phyloP scores from a whole-genome alignment of 1,140 invertebrate genomes.

The Macrobrachium rosenbergii region DNA sequence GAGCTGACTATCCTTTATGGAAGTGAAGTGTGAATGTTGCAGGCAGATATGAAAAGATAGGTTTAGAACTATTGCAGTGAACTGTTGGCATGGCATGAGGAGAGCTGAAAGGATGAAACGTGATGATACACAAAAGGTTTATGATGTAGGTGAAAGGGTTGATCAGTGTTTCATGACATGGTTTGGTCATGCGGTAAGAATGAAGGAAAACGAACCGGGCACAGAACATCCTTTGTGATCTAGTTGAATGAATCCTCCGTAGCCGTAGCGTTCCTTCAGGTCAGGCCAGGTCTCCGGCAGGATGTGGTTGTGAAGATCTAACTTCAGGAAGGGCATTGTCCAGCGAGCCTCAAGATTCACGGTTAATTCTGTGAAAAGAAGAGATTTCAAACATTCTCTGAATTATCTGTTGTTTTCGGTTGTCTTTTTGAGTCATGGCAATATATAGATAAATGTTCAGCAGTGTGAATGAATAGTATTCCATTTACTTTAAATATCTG shows the following conservation, averaged over 20 bases:
- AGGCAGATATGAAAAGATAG: too few species aligned
- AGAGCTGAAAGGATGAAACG: too few species aligned
- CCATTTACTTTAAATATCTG: neutral
- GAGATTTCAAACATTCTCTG: neutral
- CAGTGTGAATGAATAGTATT: too few species aligned
- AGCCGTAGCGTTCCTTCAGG: slow-evolving; percentile 75
- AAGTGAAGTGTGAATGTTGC: too few species aligned
- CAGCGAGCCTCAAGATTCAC: neutral
- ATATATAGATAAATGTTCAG: too few species aligned
- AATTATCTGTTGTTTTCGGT: neutral
- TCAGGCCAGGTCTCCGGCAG: slow-evolving; percentile 75
- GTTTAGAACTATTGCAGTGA: too few species aligned
- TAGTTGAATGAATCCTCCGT: slow-evolving; percentile 75
- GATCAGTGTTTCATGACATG: neutral
- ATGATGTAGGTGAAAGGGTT: neutral
- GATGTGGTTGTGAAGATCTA: slow-evolving; percentile 77
- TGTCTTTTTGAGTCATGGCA: neutral
- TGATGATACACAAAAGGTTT: too few species aligned
- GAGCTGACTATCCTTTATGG: too few species aligned
- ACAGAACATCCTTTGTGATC: slow-evolving; percentile 67
- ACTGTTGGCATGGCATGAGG: too few species aligned
- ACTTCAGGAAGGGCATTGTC: slow-evolving; percentile 77
- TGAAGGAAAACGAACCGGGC: neutral
- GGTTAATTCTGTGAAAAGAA: too few species aligned
- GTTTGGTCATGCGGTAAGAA: neutral